Evolutionary conservation across 2,888 invertebrate species (phyloP).

Genomic region (Sinotaia quadrata): DNA sequence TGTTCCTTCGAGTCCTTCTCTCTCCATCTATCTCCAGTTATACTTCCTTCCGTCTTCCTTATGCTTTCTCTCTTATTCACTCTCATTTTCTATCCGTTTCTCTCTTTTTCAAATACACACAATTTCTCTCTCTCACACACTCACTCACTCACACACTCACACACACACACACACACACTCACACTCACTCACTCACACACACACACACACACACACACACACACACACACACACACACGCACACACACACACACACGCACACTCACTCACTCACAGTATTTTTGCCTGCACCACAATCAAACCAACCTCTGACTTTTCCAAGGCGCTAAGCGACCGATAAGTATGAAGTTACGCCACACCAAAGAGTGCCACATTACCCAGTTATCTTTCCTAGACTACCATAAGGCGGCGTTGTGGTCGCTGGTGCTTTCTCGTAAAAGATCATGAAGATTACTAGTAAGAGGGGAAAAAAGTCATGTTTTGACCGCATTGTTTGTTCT

Average conservation of each 20-base stretch:
- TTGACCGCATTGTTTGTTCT: too few species aligned
- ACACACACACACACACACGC: background rate
- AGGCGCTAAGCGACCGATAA: conserved; percentile 12
- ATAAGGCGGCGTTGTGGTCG: conserved; percentile 6
- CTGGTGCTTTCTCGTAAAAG: too few species aligned
- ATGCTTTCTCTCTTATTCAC: too few species aligned
- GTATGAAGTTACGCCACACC: background rate
- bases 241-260: background rate
- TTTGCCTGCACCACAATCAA: background rate
- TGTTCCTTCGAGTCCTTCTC: too few species aligned
- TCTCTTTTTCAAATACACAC: too few species aligned
- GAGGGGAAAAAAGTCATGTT: too few species aligned
- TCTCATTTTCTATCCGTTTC: too few species aligned
- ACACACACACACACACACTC: background rate
- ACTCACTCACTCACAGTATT: conserved; percentile 3
- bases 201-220: background rate
- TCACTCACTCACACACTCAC: background rate
- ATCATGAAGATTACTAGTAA: too few species aligned
- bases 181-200: background rate
- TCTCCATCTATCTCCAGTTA: too few species aligned
- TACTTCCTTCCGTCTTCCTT: too few species aligned
- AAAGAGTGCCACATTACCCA: conserved; percentile 20
- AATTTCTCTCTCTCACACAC: too few species aligned
- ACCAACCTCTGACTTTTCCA: background rate
- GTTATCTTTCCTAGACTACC: conserved; percentile 14